Base-by-base conservation (phyloP, 2,888 invertebrate species). In the Pollenia labialis region DNA sequence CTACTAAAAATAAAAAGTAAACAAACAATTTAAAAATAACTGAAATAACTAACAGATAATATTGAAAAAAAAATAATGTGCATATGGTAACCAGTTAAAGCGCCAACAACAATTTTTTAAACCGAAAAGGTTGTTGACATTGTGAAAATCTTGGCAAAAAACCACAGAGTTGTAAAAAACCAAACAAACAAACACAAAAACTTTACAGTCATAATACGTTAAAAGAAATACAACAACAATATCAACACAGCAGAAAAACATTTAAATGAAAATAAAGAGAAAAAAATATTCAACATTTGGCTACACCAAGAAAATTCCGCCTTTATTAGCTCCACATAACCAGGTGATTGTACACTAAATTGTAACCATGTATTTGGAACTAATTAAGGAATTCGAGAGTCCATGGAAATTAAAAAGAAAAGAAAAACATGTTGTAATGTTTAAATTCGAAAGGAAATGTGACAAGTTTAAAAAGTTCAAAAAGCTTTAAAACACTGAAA, bases 111-210 rank as follows among this genome's bases (percentile, higher is more conserved):
- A 76, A 69, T 10, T 69, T 64, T 79, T 64, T 79, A 44, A 71
- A 12, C 52, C 23, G 9, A 0, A 48, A 46, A 87, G 87, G 84
- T 87, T 87, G 74, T 87, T 87, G 87, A 87, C 87, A 84, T 81
- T 87, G 87, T 87, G 87, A 50, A 87, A 84, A 87, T 84, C 77
- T 76, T 87, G 72, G 84, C 87, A 77, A 64, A 75, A 76, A 75
- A 75, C 40, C 76, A 77, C 76, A 68, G 46, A 60, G 40, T 32
- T 32, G 32, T 32, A 32, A 68, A 46, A 69, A 11, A 71, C 12
- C 50, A 23, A 23, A 23, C 23, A 62, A 69, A 42, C 8, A 72
- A 40, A 16, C 58, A 75, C 50, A 69, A 75, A 76, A 60, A 72
- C 71, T 81, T 84, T 72, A 84, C 62, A 77, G 72, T 56, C 83